These are phyloP conservation scores for Albula glossodonta DNA, from an alignment of 2,113 vertebrate genomes.

Conservation along the genomic window DNA sequence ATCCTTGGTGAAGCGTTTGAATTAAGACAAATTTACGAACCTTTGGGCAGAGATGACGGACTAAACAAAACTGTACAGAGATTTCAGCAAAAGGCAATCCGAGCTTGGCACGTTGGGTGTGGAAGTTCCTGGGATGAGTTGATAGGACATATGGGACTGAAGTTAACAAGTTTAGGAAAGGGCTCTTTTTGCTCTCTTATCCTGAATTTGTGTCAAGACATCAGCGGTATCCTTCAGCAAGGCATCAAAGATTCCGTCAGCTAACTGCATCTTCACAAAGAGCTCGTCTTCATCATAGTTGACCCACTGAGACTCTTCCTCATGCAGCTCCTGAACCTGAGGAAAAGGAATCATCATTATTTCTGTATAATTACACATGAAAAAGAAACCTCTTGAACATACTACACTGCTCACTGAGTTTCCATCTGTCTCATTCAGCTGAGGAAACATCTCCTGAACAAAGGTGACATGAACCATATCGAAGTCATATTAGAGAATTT, in stretches of 20 bases:
- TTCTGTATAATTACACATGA: background rate
- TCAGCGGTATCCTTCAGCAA: constrained; percentile 91
- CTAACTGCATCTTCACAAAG: constrained; percentile 95
- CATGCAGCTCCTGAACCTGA: constrained; percentile 94
- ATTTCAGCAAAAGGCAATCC: constrained; percentile 55
- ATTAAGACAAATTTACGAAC: constrained; percentile 5
- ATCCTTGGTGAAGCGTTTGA: constrained; percentile 7
- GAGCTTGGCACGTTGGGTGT: constrained; percentile 64
- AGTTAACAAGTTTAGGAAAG: constrained; percentile 44
- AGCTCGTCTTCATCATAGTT: constrained; percentile 97
- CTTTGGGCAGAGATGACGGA: background rate
- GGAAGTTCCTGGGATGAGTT: constrained; percentile 67
- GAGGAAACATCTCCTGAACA: background rate
- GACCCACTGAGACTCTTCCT: constrained; percentile 96
- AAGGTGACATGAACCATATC: background rate
- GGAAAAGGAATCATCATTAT: background rate
- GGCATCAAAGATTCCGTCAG: constrained; percentile 94
- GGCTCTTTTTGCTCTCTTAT: constrained; percentile 71
- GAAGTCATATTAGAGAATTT: too few relatives aligned
- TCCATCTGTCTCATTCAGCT: background rate
- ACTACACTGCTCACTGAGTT: background rate
- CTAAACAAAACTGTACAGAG: background rate
- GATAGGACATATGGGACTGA: background rate
- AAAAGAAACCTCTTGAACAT: background rate
- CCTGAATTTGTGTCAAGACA: constrained; percentile 80